Evolutionary conservation across 2,113 vertebrate genomes (phyloP), one percentile per base, ranked within the genome.

Genomic region (Pteronura brasiliensis): DNA sequence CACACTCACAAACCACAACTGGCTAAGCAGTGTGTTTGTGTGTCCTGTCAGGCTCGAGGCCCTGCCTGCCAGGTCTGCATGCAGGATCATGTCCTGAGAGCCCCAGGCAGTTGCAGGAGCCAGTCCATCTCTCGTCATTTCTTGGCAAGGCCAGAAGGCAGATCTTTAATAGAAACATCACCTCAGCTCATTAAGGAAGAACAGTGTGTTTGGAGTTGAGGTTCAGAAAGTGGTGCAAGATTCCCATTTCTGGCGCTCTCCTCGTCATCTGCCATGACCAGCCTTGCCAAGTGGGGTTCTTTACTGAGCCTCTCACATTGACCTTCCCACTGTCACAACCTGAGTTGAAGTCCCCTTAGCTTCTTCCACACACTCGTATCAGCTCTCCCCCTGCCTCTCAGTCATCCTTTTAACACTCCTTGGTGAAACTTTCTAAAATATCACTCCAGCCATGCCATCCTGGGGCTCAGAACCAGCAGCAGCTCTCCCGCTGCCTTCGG

Each of bases 141-240:
- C 97, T 97, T 96, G 87, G 90, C 84, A 96, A 79, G 63, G 63
- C 92, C 76, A 13, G 57, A 92, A 88, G 84, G 84, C 76, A 95
- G 55, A n/a, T 84, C 49, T 95, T 95, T 94, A 89, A 90, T 82
- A 96, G 88, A 96, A 82, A 95, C 71, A 72, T 90, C 79, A 88
- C 21, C 65, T 81, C 39, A 36, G 74, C 90, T 96, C 96, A 96
- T 95, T 97, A 97, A 90, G 63, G 71, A 77, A 85, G 84, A 88
- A 72, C 44, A 9, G 1, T 31, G 12, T 42, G 61, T 77, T 97
- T 52, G 12, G 39, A 95, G 57, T 27, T 13, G 23, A 77, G 29
- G 25, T 79, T 71, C 57, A 36, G 72, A 81, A 80, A 57, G 23
- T 34, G 10, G 76, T 36, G 79, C 20, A 18, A 29, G 59, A 31